Evolutionary conservation across 2,888 invertebrate species (phyloP), one percentile per base, ranked within the genome.

Genomic region (Drosophila gaucha): DNA sequence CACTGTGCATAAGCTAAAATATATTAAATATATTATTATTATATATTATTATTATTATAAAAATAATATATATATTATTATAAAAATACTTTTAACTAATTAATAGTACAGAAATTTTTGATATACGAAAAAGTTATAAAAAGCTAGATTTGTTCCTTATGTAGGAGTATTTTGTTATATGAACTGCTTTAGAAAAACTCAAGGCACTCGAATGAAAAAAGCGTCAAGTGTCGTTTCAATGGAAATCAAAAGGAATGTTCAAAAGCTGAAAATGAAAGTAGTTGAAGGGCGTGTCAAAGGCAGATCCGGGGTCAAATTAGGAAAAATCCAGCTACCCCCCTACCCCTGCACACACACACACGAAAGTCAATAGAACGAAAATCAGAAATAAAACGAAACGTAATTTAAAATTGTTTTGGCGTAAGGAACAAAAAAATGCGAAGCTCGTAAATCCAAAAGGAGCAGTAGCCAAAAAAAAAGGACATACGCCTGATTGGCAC

Each of bases 401-500:
- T 72, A 88, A 84, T 84, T 84, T 84, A 88, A 84, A 84, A 87
- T 83, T 86, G 79, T n/a, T n/a, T 31, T 44, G 20, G 39, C 20
- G 65, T 70, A 78, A 80, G 67, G 68, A 63, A 76, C 52, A 75
- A 78, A 71, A 72, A 72, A 75, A 83, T 76, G 78, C 73, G 44
- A 75, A 77, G 22, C 78, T 75, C 74, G 78, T 86, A 86, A 73
- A 75, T 71, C 65, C 67, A 65, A 65, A 58, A 69, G 66, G 60
- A 68, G 71, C 49, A 64, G 60, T 52, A 38, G 62, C 43, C 31
- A 52, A 63, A 74, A 22, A 22, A 30, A 33, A 14, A 44, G 71
- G 74, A 84, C 86, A 80, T 73, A 86, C 75, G 83, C 80, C 75
- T 84, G 84, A 87, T 87, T 86, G 88, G 88, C 84, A 84, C 86